Conservation (phyloP, 2,888 invertebrate genomes). For the Ornithoptera alexandrae region DNA sequence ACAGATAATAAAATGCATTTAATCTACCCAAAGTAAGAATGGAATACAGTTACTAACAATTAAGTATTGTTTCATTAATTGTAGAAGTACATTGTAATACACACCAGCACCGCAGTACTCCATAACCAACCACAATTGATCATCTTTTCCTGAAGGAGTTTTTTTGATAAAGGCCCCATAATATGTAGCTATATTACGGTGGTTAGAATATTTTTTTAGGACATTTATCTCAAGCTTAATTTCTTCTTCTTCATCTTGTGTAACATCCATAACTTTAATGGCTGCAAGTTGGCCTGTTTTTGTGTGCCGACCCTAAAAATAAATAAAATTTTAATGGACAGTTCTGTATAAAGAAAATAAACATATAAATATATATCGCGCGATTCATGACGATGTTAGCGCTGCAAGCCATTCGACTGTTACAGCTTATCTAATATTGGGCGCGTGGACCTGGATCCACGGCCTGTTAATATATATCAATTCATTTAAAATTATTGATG, state of each 20-base stretch:
- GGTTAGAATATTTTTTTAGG: conserved; percentile 98
- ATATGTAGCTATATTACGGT: conserved; percentile 99
- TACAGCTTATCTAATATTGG: no score
- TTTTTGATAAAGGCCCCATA: conserved; percentile 99
- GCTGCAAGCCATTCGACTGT: no score
- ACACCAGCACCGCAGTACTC: conserved; percentile 98
- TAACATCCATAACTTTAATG: conserved; percentile 99
- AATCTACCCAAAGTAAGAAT: neutral
- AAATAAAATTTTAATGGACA: conserved; percentile 14
- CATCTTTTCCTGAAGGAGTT: conserved; percentile 98
- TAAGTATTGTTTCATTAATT: neutral
- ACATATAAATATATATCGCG: no score
- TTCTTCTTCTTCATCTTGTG: conserved; percentile 99
- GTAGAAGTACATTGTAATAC: conserved; percentile 34
- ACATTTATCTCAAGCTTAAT: conserved; percentile 99
- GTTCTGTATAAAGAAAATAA: no score
- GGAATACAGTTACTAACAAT: neutral
- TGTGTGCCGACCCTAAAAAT: conserved; percentile 95
- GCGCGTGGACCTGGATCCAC: no score
- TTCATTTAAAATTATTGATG: no score
- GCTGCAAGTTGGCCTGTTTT: conserved; percentile 99
- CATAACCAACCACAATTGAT: conserved; percentile 99
- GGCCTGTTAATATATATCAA: no score
- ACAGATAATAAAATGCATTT: neutral
- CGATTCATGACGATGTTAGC: no score